A percentile compares a stretch with the other conserved stretches of the same genome.
Evolutionary conservation across 2,797 vertebrate genomes (phyloP).

Genomic region (Lepilemur septentrionalis): DNA sequence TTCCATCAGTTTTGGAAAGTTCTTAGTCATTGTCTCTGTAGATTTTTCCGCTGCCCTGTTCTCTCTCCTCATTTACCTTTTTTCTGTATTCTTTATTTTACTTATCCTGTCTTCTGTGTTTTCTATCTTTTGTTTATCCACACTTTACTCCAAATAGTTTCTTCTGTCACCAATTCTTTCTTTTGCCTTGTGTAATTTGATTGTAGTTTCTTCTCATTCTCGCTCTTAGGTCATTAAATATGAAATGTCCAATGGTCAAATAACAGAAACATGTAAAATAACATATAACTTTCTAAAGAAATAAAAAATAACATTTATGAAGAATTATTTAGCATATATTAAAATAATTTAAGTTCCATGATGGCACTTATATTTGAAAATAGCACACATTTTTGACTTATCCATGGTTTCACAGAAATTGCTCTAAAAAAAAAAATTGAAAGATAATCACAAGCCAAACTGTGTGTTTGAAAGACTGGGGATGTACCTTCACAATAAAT

Average conservation of each 20-base stretch:
- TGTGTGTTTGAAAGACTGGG: too few species aligned
- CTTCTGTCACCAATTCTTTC: not conserved
- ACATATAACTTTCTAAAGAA: not conserved
- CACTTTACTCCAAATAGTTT: not conserved
- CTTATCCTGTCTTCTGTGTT: not conserved
- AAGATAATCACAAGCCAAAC: too few species aligned
- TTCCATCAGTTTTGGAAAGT: not conserved
- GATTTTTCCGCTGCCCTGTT: not conserved
- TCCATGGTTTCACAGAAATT: too few species aligned
- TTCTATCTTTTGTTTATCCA: not conserved
- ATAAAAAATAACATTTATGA: not conserved
- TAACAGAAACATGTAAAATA: constrained; percentile 43
- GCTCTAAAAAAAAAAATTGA: too few species aligned
- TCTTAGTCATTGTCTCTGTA: not conserved
- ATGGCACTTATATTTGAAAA: too few species aligned
- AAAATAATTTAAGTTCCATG: not conserved
- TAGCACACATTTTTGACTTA: too few species aligned
- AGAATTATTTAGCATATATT: not conserved
- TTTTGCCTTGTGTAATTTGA: not conserved
- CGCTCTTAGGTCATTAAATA: too few species aligned
- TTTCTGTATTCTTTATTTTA: not conserved
- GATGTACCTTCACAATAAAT: too few species aligned
- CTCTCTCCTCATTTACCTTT: not conserved
- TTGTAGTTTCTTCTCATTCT: too few species aligned
- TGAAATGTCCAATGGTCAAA: not conserved